Evolutionary conservation across 1,140 invertebrate genomes (phyloP).

Genomic region (Drosophila miranda): DNA sequence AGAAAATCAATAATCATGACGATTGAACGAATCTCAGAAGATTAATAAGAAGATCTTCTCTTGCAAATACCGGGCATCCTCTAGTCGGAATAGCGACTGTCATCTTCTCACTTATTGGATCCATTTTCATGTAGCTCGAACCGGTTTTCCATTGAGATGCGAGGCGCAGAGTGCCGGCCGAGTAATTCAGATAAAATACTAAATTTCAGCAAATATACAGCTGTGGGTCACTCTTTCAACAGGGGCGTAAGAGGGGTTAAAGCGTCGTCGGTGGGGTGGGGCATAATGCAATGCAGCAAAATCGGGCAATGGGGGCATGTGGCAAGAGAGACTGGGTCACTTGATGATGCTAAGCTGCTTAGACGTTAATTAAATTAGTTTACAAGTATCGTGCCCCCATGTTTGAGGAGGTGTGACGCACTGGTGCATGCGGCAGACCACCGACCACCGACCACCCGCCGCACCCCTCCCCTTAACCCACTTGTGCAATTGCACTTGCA

Average conservation of each 20-base stretch:
- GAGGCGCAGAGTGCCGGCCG: not conserved
- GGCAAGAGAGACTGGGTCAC: slow-evolving; percentile 49
- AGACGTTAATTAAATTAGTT: slow-evolving; percentile 80
- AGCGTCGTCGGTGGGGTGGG: not conserved
- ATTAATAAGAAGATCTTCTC: too few relatives aligned
- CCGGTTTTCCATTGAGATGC: slow-evolving; percentile 14
- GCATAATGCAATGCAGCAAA: too few relatives aligned
- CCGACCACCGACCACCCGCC: not conserved
- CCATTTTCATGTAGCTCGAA: slow-evolving; percentile 30
- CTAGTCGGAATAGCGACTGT: too few relatives aligned
- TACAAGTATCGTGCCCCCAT: slow-evolving; percentile 58
- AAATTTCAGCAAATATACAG: slow-evolving; percentile 19
- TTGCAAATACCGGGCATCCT: too few relatives aligned
- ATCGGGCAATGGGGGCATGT: not conserved
- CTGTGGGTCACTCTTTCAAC: slow-evolving; percentile 31
- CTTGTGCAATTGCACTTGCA: slow-evolving; percentile 68
- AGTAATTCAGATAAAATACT: slow-evolving; percentile 44
- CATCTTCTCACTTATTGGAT: slow-evolving; percentile 9
- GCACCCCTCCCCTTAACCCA: slow-evolving; percentile 30
- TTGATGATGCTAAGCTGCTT: slow-evolving; percentile 77
- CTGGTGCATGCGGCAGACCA: slow-evolving; percentile 33
- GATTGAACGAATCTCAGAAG: too few relatives aligned
- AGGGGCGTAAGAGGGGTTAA: not conserved
- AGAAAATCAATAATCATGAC: too few relatives aligned
- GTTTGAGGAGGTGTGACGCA: slow-evolving; percentile 20